Percentiles rank a stretch among this genome's conserved stretches.
These are phyloP conservation scores for Brachylomia viminalis DNA, from an alignment of 2,888 invertebrate species.

Conservation along the genomic window DNA sequence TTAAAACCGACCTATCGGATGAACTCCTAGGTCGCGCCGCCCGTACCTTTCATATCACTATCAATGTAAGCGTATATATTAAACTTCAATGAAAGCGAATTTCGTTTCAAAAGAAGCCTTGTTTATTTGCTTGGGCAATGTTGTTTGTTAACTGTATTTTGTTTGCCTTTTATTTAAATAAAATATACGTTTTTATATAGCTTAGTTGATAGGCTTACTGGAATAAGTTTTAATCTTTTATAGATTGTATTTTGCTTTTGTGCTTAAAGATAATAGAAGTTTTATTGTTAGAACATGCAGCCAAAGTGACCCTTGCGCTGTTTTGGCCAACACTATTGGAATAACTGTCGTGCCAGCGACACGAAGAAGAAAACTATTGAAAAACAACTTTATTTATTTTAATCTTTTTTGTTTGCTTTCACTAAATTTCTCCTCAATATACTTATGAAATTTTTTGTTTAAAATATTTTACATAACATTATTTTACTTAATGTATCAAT, in stretches of 20 bases:
- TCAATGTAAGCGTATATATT: neutral
- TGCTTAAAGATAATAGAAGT: neutral
- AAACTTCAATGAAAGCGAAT: conserved; percentile 7
- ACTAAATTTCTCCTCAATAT: neutral
- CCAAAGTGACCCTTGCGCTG: too few relatives aligned
- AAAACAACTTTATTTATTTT: neutral
- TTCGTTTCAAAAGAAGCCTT: neutral
- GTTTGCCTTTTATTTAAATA: conserved; percentile 1
- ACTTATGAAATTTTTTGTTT: neutral
- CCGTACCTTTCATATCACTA: conserved; percentile 13
- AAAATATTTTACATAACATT: neutral
- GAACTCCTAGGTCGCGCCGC: conserved; percentile 29
- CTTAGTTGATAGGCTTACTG: neutral
- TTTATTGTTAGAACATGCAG: too few relatives aligned
- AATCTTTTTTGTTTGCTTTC: neutral
- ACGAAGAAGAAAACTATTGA: too few relatives aligned
- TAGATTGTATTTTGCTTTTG: neutral
- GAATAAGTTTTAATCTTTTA: neutral
- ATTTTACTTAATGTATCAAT: neutral
- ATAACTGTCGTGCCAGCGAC: too few relatives aligned
- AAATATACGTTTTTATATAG: neutral
- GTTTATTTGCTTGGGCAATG: neutral
- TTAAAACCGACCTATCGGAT: conserved; percentile 41
- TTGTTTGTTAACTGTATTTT: neutral
- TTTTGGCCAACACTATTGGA: too few relatives aligned